phyloP scores from a whole-genome alignment of 1,140 invertebrate genomes.

The Micrasema minimum region DNA sequence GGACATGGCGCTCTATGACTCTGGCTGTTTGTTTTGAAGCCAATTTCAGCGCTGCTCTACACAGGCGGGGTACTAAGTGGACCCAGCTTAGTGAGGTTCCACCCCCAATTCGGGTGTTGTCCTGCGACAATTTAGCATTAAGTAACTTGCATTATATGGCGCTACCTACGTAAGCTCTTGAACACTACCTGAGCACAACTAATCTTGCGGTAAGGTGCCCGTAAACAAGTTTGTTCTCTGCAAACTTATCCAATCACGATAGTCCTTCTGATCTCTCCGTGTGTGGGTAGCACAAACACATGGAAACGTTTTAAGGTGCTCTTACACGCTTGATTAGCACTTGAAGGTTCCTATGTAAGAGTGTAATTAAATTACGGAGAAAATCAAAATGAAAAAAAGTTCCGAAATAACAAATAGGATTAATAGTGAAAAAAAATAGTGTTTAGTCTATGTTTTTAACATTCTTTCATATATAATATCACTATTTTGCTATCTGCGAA shows the following conservation, averaged over 20 bases:
- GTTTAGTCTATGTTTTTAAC: no score
- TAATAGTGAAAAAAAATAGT: no score
- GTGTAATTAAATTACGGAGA: no score
- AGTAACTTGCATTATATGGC: slow-evolving; percentile 38
- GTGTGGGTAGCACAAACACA: neutral
- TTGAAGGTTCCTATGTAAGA: no score
- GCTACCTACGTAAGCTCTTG: slow-evolving; percentile 31
- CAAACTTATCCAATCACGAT: slow-evolving; percentile 34
- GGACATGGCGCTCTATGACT: neutral
- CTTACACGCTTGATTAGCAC: no score
- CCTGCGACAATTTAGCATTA: slow-evolving; percentile 33
- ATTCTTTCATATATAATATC: no score
- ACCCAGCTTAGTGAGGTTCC: slow-evolving; percentile 18
- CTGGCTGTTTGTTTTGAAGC: slow-evolving; percentile 15
- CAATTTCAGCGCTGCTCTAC: slow-evolving; percentile 11
- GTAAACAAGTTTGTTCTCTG: slow-evolving; percentile 47
- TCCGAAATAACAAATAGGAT: no score
- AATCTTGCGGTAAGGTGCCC: slow-evolving; percentile 47
- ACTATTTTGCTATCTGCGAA: no score
- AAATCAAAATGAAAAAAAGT: no score
- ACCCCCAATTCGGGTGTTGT: slow-evolving; percentile 15
- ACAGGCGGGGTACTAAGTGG: slow-evolving; percentile 18
- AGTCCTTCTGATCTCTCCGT: slow-evolving; percentile 15
- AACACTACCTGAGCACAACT: slow-evolving; percentile 44
- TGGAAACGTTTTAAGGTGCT: no score